Conservation (phyloP, 2,888 invertebrate genomes). For the Tiliacea aurago region DNA sequence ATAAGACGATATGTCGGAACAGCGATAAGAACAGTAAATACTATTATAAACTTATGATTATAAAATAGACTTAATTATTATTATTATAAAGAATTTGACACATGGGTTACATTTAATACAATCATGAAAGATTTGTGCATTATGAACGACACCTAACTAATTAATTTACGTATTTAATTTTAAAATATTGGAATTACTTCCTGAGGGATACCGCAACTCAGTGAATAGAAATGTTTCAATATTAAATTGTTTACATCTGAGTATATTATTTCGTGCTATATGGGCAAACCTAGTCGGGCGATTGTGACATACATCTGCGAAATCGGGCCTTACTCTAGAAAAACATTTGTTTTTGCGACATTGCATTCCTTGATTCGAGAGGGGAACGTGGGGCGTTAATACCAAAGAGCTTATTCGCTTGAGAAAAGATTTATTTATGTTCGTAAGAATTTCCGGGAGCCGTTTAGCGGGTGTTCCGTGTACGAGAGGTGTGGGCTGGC, state of each 20-base stretch:
- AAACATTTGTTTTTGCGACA: slow-evolving; percentile 83
- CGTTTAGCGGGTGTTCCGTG: slow-evolving; percentile 84
- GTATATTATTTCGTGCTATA: slow-evolving; percentile 86
- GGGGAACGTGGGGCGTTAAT: slow-evolving; percentile 81
- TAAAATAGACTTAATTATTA: slow-evolving; percentile 79
- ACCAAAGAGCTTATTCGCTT: slow-evolving; percentile 87
- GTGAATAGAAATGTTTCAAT: slow-evolving; percentile 68
- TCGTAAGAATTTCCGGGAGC: slow-evolving; percentile 86
- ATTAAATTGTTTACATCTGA: slow-evolving; percentile 75
- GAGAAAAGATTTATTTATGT: slow-evolving; percentile 87
- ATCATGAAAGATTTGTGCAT: slow-evolving; percentile 80
- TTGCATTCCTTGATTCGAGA: slow-evolving; percentile 87
- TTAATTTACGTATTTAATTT: slow-evolving; percentile 79
- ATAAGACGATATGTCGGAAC: slow-evolving; percentile 90
- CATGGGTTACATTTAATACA: slow-evolving; percentile 83
- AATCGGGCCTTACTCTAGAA: slow-evolving; percentile 76
- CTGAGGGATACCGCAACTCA: slow-evolving; percentile 88
- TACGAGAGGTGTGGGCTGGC: slow-evolving; percentile 77
- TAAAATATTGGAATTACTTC: slow-evolving; percentile 86
- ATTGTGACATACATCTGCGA: slow-evolving; percentile 86
- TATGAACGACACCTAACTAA: slow-evolving; percentile 77
- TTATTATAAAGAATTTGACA: slow-evolving; percentile 85
- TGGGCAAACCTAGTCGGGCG: slow-evolving; percentile 90
- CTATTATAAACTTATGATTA: slow-evolving; percentile 81
- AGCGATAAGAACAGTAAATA: slow-evolving; percentile 89